Conservation (phyloP, 2,113 vertebrate species). For the Thamnophis sirtalis region DNA sequence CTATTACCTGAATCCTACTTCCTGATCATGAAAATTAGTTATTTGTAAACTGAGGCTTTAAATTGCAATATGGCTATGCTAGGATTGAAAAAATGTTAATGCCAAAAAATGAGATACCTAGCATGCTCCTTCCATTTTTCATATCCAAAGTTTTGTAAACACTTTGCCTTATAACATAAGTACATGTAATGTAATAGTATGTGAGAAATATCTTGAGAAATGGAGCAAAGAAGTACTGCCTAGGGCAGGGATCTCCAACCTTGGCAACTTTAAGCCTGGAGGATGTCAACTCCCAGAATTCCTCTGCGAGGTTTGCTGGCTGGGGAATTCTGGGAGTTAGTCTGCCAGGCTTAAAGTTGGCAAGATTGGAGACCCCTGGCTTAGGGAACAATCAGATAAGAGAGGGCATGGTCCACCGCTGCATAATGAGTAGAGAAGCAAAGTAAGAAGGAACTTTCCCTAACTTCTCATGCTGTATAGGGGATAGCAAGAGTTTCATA, state of each 20-base stretch:
- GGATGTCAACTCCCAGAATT: too few relatives aligned
- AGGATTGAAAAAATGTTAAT: background rate
- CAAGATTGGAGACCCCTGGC: background rate
- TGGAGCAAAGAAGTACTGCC: background rate
- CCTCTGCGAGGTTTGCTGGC: too few relatives aligned
- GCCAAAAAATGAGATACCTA: background rate
- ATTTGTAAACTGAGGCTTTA: rapidly evolving
- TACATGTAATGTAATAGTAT: background rate
- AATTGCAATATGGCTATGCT: rapidly evolving
- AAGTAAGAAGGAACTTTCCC: background rate
- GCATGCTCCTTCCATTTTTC: background rate
- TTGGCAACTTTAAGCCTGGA: too few relatives aligned
- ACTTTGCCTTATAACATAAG: background rate
- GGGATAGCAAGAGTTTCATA: background rate
- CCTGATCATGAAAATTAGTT: background rate
- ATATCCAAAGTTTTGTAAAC: background rate
- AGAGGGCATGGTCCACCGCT: background rate
- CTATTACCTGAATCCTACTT: background rate
- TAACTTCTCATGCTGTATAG: background rate
- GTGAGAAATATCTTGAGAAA: background rate
- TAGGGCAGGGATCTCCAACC: too few relatives aligned
- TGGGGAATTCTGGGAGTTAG: too few relatives aligned
- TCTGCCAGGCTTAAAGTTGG: too few relatives aligned
- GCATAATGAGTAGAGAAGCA: background rate
- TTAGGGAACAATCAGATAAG: background rate